Base-by-base conservation (phyloP, 2,797 vertebrate genomes). In the Prionace glauca region DNA sequence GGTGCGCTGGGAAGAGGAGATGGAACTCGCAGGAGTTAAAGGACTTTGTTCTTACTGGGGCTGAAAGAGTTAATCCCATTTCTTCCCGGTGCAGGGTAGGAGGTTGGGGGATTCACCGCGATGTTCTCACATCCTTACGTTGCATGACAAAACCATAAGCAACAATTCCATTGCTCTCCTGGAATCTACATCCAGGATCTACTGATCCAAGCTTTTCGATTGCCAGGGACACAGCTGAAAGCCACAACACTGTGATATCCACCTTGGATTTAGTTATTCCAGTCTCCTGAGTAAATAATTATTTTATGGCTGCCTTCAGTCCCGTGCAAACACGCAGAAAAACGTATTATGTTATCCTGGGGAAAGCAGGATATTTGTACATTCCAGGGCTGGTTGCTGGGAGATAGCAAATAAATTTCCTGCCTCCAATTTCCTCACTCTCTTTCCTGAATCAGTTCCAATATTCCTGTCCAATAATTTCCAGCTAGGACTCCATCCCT, bases 251-350 rank as follows among this genome's bases (percentile, higher is more conserved):
- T 92, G 62, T 11, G 62, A 92, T 24, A n/a, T 41, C 90, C 41
- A 65, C 90, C 24, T 24, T n/a, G 12, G 90, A 36, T 41, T 9
- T 24, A 41, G 36, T 69, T 69, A 69, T 69, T 92, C 62, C 90
- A 67, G 69, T 69, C 69, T 92, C 90, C 65, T 69, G 90, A 41
- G 65, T 92, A 92, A 92, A 92, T 65, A 92, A 14, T 18, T 41
- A 10, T 92, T 65, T 69, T 24, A 69, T 65, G 24, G 90, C 18
- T 67, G 65, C 18, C 22, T 10, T 67, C 90, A 36, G 9, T 36
- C 18, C 90, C 69, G 2, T 41, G 18, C 18, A 92, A 67, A 90
- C 87, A 92, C 10, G 20, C 90, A 24, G 18, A 65, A 18, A 11
- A 67, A 62, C 32, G 32, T 24, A 67, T 20, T 41, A 2, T 8